A percentile compares a stretch with the other conserved stretches of the same genome.
These are phyloP conservation scores for Babylonia areolata DNA, from an alignment of 1,140 invertebrate species.

Conservation along the genomic window DNA sequence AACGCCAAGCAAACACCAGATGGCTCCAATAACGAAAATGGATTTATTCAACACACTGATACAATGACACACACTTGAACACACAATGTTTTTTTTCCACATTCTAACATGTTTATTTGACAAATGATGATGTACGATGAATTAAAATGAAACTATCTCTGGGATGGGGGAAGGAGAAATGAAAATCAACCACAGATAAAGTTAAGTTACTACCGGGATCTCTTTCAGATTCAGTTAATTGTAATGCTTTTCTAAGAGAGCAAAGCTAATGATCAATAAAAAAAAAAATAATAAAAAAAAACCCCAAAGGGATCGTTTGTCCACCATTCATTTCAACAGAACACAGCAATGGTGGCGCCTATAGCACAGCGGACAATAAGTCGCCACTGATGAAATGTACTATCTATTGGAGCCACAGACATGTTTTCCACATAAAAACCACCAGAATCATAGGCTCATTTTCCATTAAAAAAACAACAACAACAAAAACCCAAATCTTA, in stretches of 20 bases:
- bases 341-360: not conserved
- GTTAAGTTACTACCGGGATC: not conserved
- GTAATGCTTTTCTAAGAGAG: not conserved
- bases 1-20: no score
- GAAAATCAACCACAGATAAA: not conserved
- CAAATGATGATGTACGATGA: slow-evolving; percentile 1
- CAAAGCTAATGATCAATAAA: not conserved
- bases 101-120: not conserved
- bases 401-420: not conserved
- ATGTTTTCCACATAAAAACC: not conserved
- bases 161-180: not conserved
- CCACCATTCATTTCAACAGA: not conserved
- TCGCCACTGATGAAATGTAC: no score
- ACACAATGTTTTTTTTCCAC: not conserved
- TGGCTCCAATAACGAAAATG: not conserved
- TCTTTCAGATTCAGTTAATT: not conserved
- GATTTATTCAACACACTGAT: not conserved
- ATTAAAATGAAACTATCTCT: not conserved
- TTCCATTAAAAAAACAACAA: no score
- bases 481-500: not conserved
- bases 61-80: not conserved
- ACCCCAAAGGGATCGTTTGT: not conserved
- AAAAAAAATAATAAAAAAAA: not conserved
- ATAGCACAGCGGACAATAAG: not conserved
- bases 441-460: no score